phyloP scores from a whole-genome alignment of 2,888 invertebrate species.

The Epinotia demarniana region DNA sequence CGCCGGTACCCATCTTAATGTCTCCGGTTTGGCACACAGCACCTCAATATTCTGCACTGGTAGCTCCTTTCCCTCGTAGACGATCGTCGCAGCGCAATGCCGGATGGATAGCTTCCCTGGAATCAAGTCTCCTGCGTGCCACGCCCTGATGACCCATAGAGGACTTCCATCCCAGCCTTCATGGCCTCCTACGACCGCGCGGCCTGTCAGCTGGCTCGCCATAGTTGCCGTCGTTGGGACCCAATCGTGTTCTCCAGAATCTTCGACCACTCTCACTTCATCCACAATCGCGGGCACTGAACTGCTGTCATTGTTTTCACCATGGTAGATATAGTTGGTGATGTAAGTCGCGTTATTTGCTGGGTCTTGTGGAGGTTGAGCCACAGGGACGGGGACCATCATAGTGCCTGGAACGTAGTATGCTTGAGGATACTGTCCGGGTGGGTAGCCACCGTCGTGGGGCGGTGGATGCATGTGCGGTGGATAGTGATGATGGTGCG shows the following conservation, averaged over 20 bases:
- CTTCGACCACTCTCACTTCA: constrained; percentile 67
- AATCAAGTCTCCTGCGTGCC: constrained; percentile 76
- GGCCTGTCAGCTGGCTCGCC: constrained; percentile 66
- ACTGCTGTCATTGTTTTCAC: constrained; percentile 56
- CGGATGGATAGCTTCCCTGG: constrained; percentile 79
- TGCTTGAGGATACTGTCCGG: constrained; percentile 58
- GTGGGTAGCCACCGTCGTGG: constrained; percentile 52
- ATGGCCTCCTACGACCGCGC: constrained; percentile 77
- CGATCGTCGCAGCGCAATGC: constrained; percentile 73
- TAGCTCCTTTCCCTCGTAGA: constrained; percentile 74
- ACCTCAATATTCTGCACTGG: constrained; percentile 79
- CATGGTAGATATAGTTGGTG: constrained; percentile 78
- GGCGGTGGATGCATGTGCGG: constrained; percentile 45
- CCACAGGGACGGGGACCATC: constrained; percentile 69
- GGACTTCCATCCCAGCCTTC: constrained; percentile 82
- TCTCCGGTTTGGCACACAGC: constrained; percentile 68
- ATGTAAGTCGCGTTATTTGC: constrained; percentile 68
- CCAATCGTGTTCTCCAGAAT: constrained; percentile 76
- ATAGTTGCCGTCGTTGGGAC: constrained; percentile 71
- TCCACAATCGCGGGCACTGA: constrained; percentile 49
- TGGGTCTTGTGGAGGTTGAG: constrained; percentile 49
- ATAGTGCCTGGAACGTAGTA: constrained; percentile 72
- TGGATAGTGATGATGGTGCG: constrained; percentile 43
- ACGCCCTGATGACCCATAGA: constrained; percentile 77
- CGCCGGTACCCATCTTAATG: constrained; percentile 81